A percentile compares a stretch with the other conserved stretches of the same genome.
Conservation (phyloP, 2,113 vertebrate species). For the Nansenia antarctica region DNA sequence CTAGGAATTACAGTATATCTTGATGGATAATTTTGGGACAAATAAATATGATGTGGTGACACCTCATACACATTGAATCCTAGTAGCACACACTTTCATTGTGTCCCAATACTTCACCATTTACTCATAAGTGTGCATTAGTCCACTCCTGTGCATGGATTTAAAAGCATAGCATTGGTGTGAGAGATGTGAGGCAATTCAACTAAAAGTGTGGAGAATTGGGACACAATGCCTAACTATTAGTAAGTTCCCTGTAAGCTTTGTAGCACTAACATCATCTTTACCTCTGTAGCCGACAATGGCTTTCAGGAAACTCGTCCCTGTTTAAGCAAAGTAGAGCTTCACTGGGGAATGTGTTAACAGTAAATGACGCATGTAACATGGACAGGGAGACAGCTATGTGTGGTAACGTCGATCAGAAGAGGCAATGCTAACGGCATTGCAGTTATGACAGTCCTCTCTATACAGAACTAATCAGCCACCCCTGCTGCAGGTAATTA, state of each 20-base stretch:
- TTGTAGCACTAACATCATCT: no score
- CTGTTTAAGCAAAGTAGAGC: constrained; percentile 40
- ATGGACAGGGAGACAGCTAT: constrained; percentile 35
- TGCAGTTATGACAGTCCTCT: constrained; percentile 39
- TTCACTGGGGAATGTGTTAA: constrained; percentile 45
- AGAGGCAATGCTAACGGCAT: constrained; percentile 18
- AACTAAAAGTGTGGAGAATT: no score
- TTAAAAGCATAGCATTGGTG: no score
- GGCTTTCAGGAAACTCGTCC: not conserved
- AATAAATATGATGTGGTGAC: not conserved
- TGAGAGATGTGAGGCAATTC: no score
- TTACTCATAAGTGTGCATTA: no score
- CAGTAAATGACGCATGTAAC: constrained; percentile 36
- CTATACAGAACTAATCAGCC: constrained; percentile 50
- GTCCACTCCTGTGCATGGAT: no score
- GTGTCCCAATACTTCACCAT: no score
- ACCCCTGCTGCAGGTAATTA: constrained; percentile 54
- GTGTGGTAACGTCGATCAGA: constrained; percentile 44
- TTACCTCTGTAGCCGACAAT: no score
- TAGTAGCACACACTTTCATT: not conserved
- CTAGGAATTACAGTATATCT: not conserved
- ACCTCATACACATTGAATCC: not conserved
- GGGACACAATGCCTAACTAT: no score
- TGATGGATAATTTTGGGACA: not conserved
- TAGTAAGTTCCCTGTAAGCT: no score